These are phyloP conservation scores for Amphiprion clarkii DNA, from an alignment of 2,797 vertebrate genomes.

Conservation along the genomic window DNA sequence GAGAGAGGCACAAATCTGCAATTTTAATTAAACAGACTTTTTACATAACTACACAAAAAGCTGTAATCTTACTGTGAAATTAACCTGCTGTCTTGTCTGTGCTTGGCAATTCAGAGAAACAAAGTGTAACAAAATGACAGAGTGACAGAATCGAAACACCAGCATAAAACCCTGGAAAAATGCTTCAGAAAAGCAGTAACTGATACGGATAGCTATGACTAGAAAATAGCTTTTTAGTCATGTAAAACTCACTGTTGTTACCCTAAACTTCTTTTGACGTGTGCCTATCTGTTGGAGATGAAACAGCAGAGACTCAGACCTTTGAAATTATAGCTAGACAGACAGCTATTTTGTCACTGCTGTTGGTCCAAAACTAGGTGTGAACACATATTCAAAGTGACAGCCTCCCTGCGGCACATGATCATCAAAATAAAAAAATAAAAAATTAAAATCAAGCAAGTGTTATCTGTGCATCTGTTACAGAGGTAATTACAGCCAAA, in stretches of 20 bases:
- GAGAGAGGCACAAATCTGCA: too few species aligned
- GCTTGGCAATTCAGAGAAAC: not conserved
- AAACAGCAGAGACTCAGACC: slow-evolving; percentile 4
- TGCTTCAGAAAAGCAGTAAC: not conserved
- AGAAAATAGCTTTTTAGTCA: not conserved
- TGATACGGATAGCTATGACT: not conserved
- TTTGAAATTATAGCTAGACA: slow-evolving; percentile 4
- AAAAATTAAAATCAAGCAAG: not conserved
- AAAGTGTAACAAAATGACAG: not conserved
- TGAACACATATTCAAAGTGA: not conserved
- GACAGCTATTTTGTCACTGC: not conserved
- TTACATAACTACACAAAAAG: not conserved
- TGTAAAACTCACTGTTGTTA: slow-evolving; percentile 2
- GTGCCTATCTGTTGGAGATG: not conserved
- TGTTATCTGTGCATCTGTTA: too few species aligned
- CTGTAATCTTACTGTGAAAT: not conserved
- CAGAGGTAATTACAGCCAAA: too few species aligned
- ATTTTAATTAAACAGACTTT: too few species aligned
- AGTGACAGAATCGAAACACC: not conserved
- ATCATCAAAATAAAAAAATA: not conserved
- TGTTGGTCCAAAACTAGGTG: not conserved
- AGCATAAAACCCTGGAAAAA: not conserved
- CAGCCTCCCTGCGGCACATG: not conserved
- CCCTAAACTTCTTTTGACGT: slow-evolving; percentile 4
- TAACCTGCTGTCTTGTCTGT: not conserved